Percentiles rank a stretch among this genome's conserved stretches.
These are phyloP conservation scores for Euura lappo DNA, from an alignment of 1,140 invertebrate genomes.

Conservation along the genomic window DNA sequence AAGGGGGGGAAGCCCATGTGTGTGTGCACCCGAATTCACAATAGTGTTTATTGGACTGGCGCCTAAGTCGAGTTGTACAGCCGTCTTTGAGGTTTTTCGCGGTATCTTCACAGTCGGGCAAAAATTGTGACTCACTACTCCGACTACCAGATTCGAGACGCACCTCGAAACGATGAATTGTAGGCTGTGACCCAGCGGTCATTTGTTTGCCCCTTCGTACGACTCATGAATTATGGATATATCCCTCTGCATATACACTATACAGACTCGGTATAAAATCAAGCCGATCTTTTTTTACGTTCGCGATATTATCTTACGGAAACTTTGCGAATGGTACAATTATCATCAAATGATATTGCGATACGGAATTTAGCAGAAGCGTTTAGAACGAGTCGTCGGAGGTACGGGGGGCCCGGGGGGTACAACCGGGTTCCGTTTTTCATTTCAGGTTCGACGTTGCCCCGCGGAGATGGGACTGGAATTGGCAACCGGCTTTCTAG, in stretches of 20 bases:
- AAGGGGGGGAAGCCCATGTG: background rate
- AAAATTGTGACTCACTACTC: background rate
- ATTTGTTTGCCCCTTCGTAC: background rate
- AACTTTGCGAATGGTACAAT: too few relatives aligned
- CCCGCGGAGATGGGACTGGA: background rate
- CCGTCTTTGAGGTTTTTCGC: background rate
- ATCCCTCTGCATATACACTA: background rate
- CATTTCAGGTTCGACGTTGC: background rate
- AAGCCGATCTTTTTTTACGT: background rate
- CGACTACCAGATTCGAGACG: background rate
- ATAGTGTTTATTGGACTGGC: too few relatives aligned
- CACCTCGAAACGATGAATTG: background rate
- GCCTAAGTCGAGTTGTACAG: too few relatives aligned
- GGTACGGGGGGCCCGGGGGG: background rate
- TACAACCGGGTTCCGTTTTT: background rate
- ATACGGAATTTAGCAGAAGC: too few relatives aligned
- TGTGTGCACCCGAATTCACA: too few relatives aligned
- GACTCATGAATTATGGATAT: background rate
- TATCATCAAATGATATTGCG: too few relatives aligned
- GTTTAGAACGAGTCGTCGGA: background rate
- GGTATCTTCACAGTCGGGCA: background rate
- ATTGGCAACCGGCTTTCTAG: background rate
- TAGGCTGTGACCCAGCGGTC: background rate
- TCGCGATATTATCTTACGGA: background rate
- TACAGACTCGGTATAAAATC: background rate